phyloP scores from a whole-genome alignment of 2,113 vertebrate genomes.

The Phaetusa simplex region DNA sequence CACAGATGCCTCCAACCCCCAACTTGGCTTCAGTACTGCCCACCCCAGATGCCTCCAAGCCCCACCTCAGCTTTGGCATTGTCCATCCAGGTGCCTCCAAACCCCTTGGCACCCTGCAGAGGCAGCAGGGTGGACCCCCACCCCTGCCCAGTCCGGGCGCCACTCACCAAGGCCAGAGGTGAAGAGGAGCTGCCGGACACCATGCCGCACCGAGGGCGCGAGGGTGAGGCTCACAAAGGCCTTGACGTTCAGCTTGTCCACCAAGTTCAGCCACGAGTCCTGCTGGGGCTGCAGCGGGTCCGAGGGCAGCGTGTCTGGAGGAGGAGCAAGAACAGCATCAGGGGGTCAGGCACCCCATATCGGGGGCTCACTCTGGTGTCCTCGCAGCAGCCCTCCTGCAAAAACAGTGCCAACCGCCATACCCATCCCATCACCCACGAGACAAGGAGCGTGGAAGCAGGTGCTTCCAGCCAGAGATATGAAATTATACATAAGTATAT shows the following conservation, averaged over 20 bases:
- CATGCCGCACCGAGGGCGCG: constrained; percentile 82
- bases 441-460: background rate
- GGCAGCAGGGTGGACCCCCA: background rate
- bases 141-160: accelerated
- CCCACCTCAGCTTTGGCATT: background rate
- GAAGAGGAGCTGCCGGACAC: constrained; percentile 89
- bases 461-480: background rate
- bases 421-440: background rate
- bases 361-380: accelerated
- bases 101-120: background rate
- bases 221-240: constrained; percentile 90
- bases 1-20: background rate
- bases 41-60: background rate
- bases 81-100: background rate
- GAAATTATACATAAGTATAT: constrained; percentile 15
- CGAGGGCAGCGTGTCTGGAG: constrained; percentile 79
- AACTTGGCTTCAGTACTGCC: accelerated
- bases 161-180: constrained; percentile 89
- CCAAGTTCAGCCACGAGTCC: constrained; percentile 88
- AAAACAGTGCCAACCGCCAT: background rate
- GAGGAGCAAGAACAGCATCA: background rate
- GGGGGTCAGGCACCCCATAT: background rate
- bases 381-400: background rate
- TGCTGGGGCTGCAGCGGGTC: constrained; percentile 87
- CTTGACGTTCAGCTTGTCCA: constrained; percentile 90